phyloP scores from a whole-genome alignment of 1,140 invertebrate species.

The Magallana gigas region DNA sequence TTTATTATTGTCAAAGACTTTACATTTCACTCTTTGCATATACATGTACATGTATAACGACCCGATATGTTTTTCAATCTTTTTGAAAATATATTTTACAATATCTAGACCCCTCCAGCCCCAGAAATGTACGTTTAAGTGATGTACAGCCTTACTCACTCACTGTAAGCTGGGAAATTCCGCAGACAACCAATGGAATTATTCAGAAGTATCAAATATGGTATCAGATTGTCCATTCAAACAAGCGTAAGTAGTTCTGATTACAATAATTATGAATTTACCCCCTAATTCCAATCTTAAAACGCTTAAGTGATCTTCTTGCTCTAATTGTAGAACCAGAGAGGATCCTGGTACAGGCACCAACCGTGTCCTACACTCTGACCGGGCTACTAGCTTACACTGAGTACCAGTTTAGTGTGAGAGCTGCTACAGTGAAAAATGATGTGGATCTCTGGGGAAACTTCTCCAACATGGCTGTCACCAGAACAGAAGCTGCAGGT shows the following conservation, averaged over 20 bases:
- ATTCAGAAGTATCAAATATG: conserved; percentile 67
- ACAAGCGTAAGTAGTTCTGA: conserved; percentile 7
- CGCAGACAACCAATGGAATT: conserved; percentile 60
- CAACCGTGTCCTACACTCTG: conserved; percentile 49
- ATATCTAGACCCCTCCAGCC: conserved; percentile 61
- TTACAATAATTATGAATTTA: too few species aligned
- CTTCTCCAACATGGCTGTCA: conserved; percentile 48
- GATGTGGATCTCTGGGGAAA: conserved; percentile 65
- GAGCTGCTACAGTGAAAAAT: conserved; percentile 62
- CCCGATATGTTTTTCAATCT: too few species aligned
- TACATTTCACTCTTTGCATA: too few species aligned
- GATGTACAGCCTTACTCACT: conserved; percentile 43
- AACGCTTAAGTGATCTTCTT: too few species aligned
- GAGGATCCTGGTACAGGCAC: conserved; percentile 14
- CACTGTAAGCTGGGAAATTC: conserved; percentile 64
- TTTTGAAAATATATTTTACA: too few species aligned
- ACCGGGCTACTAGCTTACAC: conserved; percentile 61
- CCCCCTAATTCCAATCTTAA: too few species aligned
- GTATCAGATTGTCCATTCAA: conserved; percentile 48
- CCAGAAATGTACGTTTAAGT: conserved; percentile 53
- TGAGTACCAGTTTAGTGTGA: conserved; percentile 60
- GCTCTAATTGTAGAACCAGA: background rate
- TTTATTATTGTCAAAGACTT: too few species aligned
- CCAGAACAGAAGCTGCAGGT: conserved; percentile 62
- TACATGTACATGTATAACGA: too few species aligned